Conservation (phyloP, 2,888 invertebrate genomes). For the Digitonthophagus gazella region DNA sequence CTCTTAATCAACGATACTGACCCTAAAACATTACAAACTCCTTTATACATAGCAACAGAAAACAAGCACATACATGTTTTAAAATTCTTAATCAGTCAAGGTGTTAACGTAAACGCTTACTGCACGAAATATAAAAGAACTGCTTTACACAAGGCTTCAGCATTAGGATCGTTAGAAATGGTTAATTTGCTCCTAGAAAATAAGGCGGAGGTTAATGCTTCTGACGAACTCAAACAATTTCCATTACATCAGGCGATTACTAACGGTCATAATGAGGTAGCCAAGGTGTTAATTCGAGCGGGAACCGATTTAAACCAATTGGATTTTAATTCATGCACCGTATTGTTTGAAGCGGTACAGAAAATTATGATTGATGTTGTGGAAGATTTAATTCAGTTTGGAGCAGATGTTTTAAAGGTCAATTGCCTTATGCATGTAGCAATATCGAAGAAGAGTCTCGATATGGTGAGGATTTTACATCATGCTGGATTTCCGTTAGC, state of each 20-base stretch:
- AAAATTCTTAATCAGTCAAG: constrained; percentile 56
- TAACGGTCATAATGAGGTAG: constrained; percentile 48
- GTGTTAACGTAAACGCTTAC: constrained; percentile 61
- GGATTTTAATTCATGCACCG: constrained; percentile 68
- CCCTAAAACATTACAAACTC: constrained; percentile 63
- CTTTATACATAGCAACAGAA: constrained; percentile 65
- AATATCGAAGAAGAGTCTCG: constrained; percentile 60
- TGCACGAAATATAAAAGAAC: constrained; percentile 41
- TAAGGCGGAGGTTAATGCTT: constrained; percentile 46
- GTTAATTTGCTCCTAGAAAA: no score
- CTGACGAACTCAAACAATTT: constrained; percentile 52
- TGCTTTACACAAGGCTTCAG: constrained; percentile 50
- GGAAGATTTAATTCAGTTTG: constrained; percentile 59
- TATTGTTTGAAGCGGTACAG: constrained; percentile 70
- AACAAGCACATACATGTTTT: constrained; percentile 60
- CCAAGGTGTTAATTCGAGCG: constrained; percentile 53
- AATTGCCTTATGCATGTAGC: constrained; percentile 70
- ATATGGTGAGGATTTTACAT: constrained; percentile 58
- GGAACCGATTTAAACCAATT: constrained; percentile 68
- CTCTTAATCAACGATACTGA: constrained; percentile 65
- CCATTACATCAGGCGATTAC: constrained; percentile 52
- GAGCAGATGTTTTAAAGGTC: constrained; percentile 69
- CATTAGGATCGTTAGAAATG: no score
- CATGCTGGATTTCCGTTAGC: constrained; percentile 61
- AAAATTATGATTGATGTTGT: constrained; percentile 60